phyloP scores from a whole-genome alignment of 2,797 vertebrate species.

The Gobio occitaniae region DNA sequence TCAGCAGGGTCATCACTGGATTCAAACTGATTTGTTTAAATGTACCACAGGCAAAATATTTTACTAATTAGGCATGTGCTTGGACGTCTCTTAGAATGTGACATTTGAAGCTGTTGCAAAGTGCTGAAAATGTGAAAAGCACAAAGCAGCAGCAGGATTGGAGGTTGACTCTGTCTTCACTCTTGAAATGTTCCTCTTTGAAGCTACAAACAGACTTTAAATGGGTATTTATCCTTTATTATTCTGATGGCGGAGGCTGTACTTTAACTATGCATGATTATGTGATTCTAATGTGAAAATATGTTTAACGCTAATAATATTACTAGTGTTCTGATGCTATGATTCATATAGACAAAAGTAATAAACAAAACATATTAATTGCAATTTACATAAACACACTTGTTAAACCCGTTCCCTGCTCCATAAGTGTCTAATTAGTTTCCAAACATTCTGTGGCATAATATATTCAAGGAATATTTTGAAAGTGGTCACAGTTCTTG shows the following conservation, averaged over 20 bases:
- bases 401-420: background rate
- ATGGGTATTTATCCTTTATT: background rate
- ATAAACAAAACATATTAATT: background rate
- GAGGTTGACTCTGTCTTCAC: constrained; percentile 22
- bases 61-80: constrained; percentile 69
- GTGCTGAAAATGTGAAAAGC: constrained; percentile 57
- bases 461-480: background rate
- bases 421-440: background rate
- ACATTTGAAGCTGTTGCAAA: constrained; percentile 55
- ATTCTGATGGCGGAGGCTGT: background rate
- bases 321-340: background rate
- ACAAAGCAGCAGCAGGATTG: constrained; percentile 54
- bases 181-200: constrained; percentile 38
- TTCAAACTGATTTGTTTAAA: constrained; percentile 76
- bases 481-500: background rate
- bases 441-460: background rate
- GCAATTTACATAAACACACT: background rate
- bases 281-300: background rate
- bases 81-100: constrained; percentile 62
- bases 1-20: constrained; percentile 66
- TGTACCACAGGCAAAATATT: constrained; percentile 67
- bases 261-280: background rate
- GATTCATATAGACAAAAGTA: background rate
- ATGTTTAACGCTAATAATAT: background rate
- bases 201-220: constrained; percentile 24